Conservation (phyloP, 2,797 vertebrate genomes). For the Anolis apletophallus region DNA sequence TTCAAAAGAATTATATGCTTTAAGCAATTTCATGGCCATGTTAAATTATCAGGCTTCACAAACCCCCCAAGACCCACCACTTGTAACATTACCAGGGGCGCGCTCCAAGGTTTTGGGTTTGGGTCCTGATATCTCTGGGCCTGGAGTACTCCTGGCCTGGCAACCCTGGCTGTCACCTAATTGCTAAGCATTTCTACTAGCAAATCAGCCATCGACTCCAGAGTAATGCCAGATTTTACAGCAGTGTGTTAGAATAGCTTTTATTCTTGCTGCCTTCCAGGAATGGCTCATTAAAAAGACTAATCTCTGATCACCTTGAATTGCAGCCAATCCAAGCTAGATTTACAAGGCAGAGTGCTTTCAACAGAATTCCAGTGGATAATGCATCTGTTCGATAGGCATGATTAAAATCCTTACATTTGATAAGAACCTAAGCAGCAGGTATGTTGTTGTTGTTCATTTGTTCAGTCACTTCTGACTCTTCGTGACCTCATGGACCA, state of each 20-base stretch:
- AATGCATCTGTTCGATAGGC: slow-evolving; percentile 4
- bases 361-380: slow-evolving; percentile 40
- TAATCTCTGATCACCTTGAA: slow-evolving; percentile 13
- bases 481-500: no score
- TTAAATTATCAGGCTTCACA: no score
- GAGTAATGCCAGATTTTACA: slow-evolving; percentile 17
- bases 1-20: no score
- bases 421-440: slow-evolving; percentile 64
- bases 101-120: no score
- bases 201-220: neutral
- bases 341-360: slow-evolving; percentile 56
- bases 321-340: slow-evolving; percentile 38
- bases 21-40: no score
- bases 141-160: no score
- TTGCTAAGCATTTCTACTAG: slow-evolving; percentile 14
- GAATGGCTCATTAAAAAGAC: slow-evolving; percentile 10
- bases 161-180: neutral
- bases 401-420: slow-evolving; percentile 45
- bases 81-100: no score
- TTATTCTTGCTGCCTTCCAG: slow-evolving; percentile 7
- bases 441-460: slow-evolving; percentile 57
- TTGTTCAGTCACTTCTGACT: no score
- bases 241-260: neutral
- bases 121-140: no score
- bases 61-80: no score